These are phyloP conservation scores for Dendrolimus punctatus DNA, from an alignment of 1,140 invertebrate genomes.

Conservation along the genomic window DNA sequence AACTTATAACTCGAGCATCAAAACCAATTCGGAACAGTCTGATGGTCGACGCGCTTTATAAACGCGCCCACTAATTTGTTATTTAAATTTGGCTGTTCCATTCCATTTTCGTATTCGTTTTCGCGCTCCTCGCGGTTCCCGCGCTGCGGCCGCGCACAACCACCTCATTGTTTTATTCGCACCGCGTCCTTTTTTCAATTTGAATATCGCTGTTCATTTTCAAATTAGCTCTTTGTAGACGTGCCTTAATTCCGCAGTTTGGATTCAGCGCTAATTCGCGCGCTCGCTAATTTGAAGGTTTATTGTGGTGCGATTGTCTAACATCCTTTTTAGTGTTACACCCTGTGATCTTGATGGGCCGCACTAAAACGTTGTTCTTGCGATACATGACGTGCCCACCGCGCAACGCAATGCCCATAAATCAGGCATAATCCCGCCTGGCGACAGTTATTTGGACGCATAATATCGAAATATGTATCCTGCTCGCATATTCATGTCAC, in stretches of 20 bases:
- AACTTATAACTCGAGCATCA: slow-evolving; percentile 25
- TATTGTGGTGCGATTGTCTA: slow-evolving; percentile 51
- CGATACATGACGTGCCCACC: slow-evolving; percentile 17
- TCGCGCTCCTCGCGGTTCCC: slow-evolving; percentile 22
- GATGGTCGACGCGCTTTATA: slow-evolving; percentile 48
- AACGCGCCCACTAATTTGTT: slow-evolving; percentile 61
- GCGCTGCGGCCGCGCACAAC: slow-evolving; percentile 22
- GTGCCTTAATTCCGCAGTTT: slow-evolving; percentile 65
- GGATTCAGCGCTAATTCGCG: slow-evolving; percentile 65
- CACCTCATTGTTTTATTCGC: slow-evolving; percentile 58
- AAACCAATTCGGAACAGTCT: slow-evolving; percentile 36
- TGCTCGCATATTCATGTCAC: slow-evolving; percentile 28
- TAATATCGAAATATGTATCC: slow-evolving; percentile 19
- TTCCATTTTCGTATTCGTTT: slow-evolving; percentile 56
- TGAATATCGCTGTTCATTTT: slow-evolving; percentile 67
- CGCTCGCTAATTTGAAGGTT: slow-evolving; percentile 63
- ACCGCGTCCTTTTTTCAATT: slow-evolving; percentile 66
- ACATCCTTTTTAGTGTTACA: slow-evolving; percentile 51
- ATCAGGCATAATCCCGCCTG: slow-evolving; percentile 24
- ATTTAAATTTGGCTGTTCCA: slow-evolving; percentile 60
- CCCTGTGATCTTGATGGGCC: slow-evolving; percentile 42
- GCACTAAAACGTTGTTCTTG: slow-evolving; percentile 10
- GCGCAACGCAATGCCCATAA: slow-evolving; percentile 14
- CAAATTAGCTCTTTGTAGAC: slow-evolving; percentile 62
- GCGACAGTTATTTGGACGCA: slow-evolving; percentile 28